A percentile compares a stretch with the other conserved stretches of the same genome.
These are phyloP conservation scores for Hemistola chrysoprasaria DNA, from an alignment of 2,888 invertebrate genomes.

Conservation along the genomic window DNA sequence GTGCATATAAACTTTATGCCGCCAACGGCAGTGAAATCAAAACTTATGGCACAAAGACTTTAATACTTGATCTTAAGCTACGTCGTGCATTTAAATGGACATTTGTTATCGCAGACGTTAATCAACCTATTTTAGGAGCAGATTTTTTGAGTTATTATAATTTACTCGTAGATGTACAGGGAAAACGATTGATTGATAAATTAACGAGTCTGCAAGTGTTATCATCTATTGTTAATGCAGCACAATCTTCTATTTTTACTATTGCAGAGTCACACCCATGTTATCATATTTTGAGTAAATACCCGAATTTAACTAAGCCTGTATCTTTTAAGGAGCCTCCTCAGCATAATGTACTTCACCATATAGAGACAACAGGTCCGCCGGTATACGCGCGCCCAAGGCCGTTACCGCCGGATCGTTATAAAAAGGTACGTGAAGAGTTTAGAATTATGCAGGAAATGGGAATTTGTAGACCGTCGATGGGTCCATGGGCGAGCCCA, in stretches of 20 bases:
- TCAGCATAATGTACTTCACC: constrained; percentile 11
- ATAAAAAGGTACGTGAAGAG: no score
- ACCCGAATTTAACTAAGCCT: constrained; percentile 19
- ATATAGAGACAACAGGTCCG: constrained; percentile 21
- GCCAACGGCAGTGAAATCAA: constrained; percentile 24
- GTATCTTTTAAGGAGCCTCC: constrained; percentile 10
- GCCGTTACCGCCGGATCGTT: no score
- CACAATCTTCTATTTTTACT: neutral
- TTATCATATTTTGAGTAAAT: constrained; percentile 7
- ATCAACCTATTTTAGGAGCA: constrained; percentile 32
- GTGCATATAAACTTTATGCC: constrained; percentile 26
- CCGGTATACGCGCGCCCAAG: constrained; percentile 14
- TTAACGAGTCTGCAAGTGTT: neutral
- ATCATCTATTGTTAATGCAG: neutral
- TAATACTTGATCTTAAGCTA: constrained; percentile 27
- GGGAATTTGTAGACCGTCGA: constrained; percentile 32
- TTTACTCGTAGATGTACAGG: constrained; percentile 29
- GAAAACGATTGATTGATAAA: neutral
- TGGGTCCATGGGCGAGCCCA: constrained; percentile 31
- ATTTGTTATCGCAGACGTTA: constrained; percentile 29
- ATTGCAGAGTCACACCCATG: constrained; percentile 10
- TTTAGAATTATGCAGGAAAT: no score
- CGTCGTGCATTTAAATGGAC: constrained; percentile 28
- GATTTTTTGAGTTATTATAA: constrained; percentile 30
- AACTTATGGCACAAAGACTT: constrained; percentile 16